These are phyloP conservation scores for Drosophila teissieri DNA, from an alignment of 1,140 invertebrate genomes.

Conservation along the genomic window DNA sequence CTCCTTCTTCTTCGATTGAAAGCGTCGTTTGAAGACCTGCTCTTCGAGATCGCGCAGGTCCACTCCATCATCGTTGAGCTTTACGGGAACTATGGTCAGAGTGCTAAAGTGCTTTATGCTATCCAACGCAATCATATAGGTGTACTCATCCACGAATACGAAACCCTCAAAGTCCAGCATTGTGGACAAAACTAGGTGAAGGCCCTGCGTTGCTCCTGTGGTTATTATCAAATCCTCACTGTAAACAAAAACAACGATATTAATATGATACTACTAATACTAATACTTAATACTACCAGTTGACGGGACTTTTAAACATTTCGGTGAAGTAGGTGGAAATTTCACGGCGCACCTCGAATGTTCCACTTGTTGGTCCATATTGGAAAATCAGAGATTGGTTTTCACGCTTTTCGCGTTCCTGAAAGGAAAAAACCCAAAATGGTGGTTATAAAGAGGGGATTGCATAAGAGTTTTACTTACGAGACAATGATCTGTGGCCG, in stretches of 20 bases:
- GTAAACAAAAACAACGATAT: conserved; percentile 27
- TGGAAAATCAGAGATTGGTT: conserved; percentile 86
- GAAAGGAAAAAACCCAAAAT: not conserved
- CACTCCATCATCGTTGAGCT: conserved; percentile 86
- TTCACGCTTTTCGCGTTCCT: conserved; percentile 85
- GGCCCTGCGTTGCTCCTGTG: conserved; percentile 88
- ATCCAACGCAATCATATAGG: conserved; percentile 88
- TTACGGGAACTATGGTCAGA: conserved; percentile 86
- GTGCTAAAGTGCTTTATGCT: conserved; percentile 86
- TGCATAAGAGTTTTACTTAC: conserved; percentile 62
- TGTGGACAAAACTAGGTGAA: conserved; percentile 86
- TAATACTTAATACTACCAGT: too few species aligned
- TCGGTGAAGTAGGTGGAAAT: conserved; percentile 85
- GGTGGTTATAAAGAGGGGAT: conserved; percentile 6
- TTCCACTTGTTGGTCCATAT: conserved; percentile 86
- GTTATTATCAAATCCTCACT: conserved; percentile 88
- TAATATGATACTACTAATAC: too few species aligned
- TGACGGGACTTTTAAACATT: conserved; percentile 85
- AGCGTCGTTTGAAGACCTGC: conserved; percentile 59
- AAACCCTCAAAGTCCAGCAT: conserved; percentile 86
- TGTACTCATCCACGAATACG: conserved; percentile 89
- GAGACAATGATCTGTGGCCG: conserved; percentile 85
- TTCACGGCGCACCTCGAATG: conserved; percentile 85
- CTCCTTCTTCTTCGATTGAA: conserved; percentile 84
- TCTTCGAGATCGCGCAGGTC: conserved; percentile 85